Evolutionary conservation across 2,888 invertebrate genomes (phyloP), one percentile per base, ranked within the genome.

Genomic region (Eueremaeus valkanovi): DNA sequence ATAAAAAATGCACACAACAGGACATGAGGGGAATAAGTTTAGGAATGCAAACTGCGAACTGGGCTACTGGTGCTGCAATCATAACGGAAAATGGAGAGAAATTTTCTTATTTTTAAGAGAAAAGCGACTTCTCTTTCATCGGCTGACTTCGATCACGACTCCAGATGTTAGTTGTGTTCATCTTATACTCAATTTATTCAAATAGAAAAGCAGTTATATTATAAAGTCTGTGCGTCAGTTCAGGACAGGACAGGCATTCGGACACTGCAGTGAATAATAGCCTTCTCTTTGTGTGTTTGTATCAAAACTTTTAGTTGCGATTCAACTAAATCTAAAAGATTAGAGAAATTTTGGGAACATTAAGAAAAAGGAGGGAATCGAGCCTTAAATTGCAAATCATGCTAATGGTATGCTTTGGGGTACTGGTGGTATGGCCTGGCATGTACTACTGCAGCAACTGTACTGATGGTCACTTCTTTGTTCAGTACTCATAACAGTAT

Each of bases 21-120:
- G 66, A 66, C 36, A 66, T 33, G 31, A 29, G 33, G 66, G 33
- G 66, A 66, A 36, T 21, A 36, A 36, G 36, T 61, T 29, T 61
- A 36, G 66, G 36, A 66, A 21, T 21, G 27, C 66, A 66, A 33
- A 27, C 21, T 66, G 5, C n/a, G 36, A 66, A 66, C 33, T 66
- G 36, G 66, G 66, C 66, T 66, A 66, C 66, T 66, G 66, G 66
- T 66, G 66, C 58, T 16, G 29, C 58, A 27, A 58, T 58, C 24
- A 58, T 58, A 29, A 58, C 58, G 27, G 58, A 58, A 29, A 29
- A 58, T 58, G 29, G 1, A 29, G 27, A 27, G 13, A 27, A 24
- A 21, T 55, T 24, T 58, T 58, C 11, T 27, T 36, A 11, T 36
- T 11, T 11, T 11, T 11, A 36, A 36, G 11, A n/a, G 66, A 66